Conservation (phyloP, 2,888 invertebrate genomes). For the Spodoptera picta region DNA sequence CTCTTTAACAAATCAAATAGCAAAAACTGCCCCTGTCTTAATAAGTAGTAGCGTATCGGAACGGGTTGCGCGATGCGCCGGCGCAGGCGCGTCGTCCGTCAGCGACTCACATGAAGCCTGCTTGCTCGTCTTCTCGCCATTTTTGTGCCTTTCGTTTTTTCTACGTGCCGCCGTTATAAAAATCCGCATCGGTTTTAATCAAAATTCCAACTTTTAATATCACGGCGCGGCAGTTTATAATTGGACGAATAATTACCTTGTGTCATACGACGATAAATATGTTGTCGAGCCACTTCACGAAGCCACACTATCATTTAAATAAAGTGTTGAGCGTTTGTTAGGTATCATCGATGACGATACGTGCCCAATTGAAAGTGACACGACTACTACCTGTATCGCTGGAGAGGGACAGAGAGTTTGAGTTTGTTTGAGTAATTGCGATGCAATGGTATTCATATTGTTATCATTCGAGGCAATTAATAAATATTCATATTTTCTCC, state of each 20-base stretch:
- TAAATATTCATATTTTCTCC: constrained; percentile 14
- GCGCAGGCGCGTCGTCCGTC: constrained; percentile 33
- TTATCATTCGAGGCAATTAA: constrained; percentile 10
- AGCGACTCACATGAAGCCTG: constrained; percentile 55
- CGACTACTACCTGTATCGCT: constrained; percentile 20
- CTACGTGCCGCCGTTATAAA: constrained; percentile 78
- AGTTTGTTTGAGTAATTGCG: neutral
- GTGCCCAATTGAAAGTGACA: constrained; percentile 32
- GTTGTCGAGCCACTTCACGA: constrained; percentile 56
- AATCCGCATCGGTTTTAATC: constrained; percentile 84
- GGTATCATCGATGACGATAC: constrained; percentile 17
- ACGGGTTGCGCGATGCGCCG: constrained; percentile 76
- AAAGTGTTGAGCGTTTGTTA: constrained; percentile 43
- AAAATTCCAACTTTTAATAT: constrained; percentile 84
- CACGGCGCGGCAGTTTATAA: constrained; percentile 76
- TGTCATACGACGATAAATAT: constrained; percentile 75
- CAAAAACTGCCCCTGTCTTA: constrained; percentile 87
- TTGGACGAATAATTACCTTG: constrained; percentile 79
- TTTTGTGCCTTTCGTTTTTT: constrained; percentile 81
- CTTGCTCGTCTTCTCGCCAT: constrained; percentile 79
- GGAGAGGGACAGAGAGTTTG: neutral
- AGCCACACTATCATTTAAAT: constrained; percentile 68
- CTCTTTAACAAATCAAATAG: constrained; percentile 88
- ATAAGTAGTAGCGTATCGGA: constrained; percentile 83
- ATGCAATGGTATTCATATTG: neutral